phyloP scores from a whole-genome alignment of 2,113 vertebrate genomes.

The Phalacrocorax brasilianus region DNA sequence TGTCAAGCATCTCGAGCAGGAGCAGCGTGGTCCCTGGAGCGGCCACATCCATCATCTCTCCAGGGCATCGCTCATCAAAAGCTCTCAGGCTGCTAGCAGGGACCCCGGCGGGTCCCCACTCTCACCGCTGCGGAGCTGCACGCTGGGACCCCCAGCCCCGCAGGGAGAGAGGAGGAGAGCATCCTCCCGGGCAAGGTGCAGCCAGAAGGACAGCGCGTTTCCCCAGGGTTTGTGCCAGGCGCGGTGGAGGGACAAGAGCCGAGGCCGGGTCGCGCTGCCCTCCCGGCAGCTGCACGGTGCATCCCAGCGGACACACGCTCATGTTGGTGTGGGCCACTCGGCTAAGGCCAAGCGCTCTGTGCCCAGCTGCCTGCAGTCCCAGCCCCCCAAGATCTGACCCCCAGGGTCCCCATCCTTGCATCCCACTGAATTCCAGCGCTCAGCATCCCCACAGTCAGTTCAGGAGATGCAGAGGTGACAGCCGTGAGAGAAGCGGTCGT shows the following conservation, averaged over 20 bases:
- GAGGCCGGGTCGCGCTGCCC: fast-evolving
- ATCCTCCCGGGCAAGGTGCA: not conserved
- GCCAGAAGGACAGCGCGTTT: not conserved
- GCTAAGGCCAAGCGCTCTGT: not conserved
- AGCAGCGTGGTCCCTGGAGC: not conserved
- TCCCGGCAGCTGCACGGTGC: not conserved
- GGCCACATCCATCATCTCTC: not conserved
- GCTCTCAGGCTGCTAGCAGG: not conserved
- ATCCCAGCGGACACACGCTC: not conserved
- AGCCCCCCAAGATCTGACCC: not conserved
- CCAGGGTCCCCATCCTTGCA: not conserved
- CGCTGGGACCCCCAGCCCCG: fast-evolving
- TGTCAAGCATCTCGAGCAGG: not conserved
- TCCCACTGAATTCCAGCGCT: not conserved
- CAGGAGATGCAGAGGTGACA: not conserved
- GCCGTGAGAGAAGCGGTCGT: not conserved
- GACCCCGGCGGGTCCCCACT: not conserved
- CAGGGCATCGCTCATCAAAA: not conserved
- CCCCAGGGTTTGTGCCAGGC: not conserved
- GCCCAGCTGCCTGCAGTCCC: not conserved
- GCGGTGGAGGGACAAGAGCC: fast-evolving
- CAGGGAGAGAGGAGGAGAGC: not conserved
- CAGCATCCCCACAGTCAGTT: not conserved
- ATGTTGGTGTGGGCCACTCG: fast-evolving
- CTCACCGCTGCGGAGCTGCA: not conserved